Evolutionary conservation across 1,140 invertebrate genomes (phyloP), one percentile per base, ranked within the genome.

Genomic region (Riptortus pedestris): DNA sequence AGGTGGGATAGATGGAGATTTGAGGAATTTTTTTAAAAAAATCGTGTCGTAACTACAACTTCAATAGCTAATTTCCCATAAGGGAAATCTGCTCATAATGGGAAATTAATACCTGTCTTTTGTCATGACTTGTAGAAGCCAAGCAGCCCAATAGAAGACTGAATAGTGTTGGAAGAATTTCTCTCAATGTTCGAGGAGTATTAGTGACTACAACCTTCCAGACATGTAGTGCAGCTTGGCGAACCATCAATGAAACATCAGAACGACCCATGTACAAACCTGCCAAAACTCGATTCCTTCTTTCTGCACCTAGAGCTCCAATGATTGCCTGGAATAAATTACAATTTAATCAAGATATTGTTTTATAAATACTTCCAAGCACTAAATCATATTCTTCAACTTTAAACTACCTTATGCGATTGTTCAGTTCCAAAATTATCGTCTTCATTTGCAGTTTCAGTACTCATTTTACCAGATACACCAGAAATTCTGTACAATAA

Each of bases 391-490:
- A 38, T 7, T 38, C 14, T 7, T 7, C 27, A 58, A 29, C 27
- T 14, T 58, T 28, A 24, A 55, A 26, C 47, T 61, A 79, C 75
- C 69, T 77, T 77, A 70, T 97, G 92, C 0, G 93, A 96, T 69
- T 93, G 88, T 76, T 98, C 96, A 0, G 96, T 98, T 60, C 96
- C 96, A 77, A 99, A 97, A 74, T 98, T 99, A 73, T 99, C 96
- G 76, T 99, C 96, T 74, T 99, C 96, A 70, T 88, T 90, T 2
- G 93, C 92, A 1, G 94, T 98, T 77, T 97, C 94, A 0, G 96
- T 98, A 16, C 91, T 96, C 93, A 98, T 98, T 77, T 99, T 99
- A 55, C 96, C 96, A 60, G 92, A 91, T 0, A 98, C 94, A 63
- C 94, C 93, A 31, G 95, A 98, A 64, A 99, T 93, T 65, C 93